Base-by-base conservation (phyloP, 2,113 vertebrate species). In the Syngnathus typhle region DNA sequence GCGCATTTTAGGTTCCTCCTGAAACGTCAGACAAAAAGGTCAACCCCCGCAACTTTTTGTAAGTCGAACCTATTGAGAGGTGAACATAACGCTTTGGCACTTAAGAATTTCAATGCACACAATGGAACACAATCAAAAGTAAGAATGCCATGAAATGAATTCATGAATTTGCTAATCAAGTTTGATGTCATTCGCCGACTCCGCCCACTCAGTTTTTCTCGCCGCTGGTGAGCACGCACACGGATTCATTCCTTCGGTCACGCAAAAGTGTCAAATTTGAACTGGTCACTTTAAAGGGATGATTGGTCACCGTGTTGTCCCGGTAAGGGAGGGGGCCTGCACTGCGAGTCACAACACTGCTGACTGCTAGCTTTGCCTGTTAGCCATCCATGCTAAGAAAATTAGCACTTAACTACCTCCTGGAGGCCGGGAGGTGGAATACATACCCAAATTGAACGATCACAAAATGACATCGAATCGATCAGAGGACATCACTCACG, bases 61-160 rank as follows among this genome's bases (percentile, higher is more conserved):
- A 27, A 56, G 13, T 58, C 55, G 7, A 36, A 2, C 27, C 27
- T 15, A 8, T 13, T 3, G 55, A 36, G 55, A 58, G 27, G 36
- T 58, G 23, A 58, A 16, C 27, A 3, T 36, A 58, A 58, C 55
- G 27, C 27, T 58, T 58, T 58, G 55, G 55, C 55, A 58, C 55
- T 58, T 58, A 7, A 58, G 27, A 58, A 11, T 58, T 36, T 32
- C 55, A 58, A 58, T 58, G 41, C 39, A 62, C 60, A 27, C 39
- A 62, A 44, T 58, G 55, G n/a, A 62, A 62, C 12, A 16, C 60
- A 44, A 62, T 27, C 55, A 58, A 58, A 58, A 58, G 60, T 15
- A 27, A 43, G 1, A 23, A 41, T 23, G 60, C 10, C 59, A 60
- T 60, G 12, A 37, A 12, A 19, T n/a, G 32, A 21, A 44, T 62